Conservation (phyloP, 2,113 vertebrate genomes). For the Monarcha castaneiventris region DNA sequence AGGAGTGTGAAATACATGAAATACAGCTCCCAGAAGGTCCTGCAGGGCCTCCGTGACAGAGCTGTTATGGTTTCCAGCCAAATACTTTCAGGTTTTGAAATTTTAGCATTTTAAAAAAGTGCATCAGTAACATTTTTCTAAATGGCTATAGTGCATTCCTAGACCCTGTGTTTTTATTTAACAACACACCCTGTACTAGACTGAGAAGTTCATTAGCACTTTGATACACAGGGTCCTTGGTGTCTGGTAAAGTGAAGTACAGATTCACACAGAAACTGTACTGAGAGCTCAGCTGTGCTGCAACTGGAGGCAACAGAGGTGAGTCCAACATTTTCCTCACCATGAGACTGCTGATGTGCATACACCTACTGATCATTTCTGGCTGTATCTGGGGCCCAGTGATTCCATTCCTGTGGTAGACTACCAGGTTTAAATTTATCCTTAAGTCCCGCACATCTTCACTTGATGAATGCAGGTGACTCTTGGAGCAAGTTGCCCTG, state of each 20-base stretch:
- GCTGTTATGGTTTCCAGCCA: not conserved
- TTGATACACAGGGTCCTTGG: not conserved
- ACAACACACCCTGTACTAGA: not conserved
- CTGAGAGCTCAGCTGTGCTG: not conserved
- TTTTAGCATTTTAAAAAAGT: not conserved
- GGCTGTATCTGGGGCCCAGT: not conserved
- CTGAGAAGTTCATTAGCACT: not conserved
- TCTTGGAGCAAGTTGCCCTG: not conserved
- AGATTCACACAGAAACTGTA: not conserved
- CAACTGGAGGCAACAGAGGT: not conserved
- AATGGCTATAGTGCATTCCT: not conserved
- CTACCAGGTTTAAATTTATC: not conserved
- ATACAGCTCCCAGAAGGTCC: not conserved
- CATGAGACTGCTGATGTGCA: not conserved
- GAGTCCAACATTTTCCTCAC: fast-evolving
- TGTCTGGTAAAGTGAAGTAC: not conserved
- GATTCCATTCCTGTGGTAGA: not conserved
- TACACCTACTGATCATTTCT: not conserved
- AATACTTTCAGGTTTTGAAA: not conserved
- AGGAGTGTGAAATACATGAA: not conserved
- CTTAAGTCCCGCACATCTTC: not conserved
- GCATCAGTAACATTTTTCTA: not conserved
- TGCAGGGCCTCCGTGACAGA: fast-evolving
- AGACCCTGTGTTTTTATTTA: not conserved
- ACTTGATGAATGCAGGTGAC: not conserved